These are phyloP conservation scores for Rhea americana DNA, from an alignment of 2,113 vertebrate genomes.

Conservation along the genomic window DNA sequence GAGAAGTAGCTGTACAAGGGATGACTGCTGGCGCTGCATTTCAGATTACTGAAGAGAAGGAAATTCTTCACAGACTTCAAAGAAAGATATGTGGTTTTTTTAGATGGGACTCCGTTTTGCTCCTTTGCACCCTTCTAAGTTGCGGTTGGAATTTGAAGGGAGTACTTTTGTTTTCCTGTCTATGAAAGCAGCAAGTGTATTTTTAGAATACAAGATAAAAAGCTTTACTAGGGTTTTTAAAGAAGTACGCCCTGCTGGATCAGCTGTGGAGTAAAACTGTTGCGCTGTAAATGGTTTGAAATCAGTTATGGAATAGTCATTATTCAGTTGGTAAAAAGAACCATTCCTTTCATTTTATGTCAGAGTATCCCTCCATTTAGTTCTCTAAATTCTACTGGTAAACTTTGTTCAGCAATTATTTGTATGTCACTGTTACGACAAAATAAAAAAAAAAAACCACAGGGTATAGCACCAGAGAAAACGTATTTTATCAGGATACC, in stretches of 20 bases:
- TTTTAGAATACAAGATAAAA: slow-evolving; percentile 54
- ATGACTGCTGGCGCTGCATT: background rate
- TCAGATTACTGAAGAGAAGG: slow-evolving; percentile 7
- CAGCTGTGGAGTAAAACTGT: background rate
- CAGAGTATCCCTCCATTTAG: background rate
- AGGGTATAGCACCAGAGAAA: background rate
- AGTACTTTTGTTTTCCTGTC: slow-evolving; percentile 8
- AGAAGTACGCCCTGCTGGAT: background rate
- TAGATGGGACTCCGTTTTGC: slow-evolving; percentile 5
- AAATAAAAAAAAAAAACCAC: background rate
- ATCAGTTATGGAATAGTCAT: background rate
- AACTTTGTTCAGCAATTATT: background rate
- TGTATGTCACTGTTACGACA: background rate
- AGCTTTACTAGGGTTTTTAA: background rate
- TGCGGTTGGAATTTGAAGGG: slow-evolving; percentile 34
- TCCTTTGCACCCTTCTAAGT: slow-evolving; percentile 37
- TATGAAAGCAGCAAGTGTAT: background rate
- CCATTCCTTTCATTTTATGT: background rate
- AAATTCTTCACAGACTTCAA: slow-evolving; percentile 61
- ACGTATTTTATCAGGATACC: background rate
- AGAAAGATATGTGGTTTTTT: slow-evolving; percentile 41
- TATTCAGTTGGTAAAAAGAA: background rate
- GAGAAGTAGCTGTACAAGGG: slow-evolving; percentile 18
- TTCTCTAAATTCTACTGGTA: background rate
- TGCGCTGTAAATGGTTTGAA: background rate